Base-by-base conservation (phyloP, 1,140 invertebrate species). In the Conus betulinus region DNA sequence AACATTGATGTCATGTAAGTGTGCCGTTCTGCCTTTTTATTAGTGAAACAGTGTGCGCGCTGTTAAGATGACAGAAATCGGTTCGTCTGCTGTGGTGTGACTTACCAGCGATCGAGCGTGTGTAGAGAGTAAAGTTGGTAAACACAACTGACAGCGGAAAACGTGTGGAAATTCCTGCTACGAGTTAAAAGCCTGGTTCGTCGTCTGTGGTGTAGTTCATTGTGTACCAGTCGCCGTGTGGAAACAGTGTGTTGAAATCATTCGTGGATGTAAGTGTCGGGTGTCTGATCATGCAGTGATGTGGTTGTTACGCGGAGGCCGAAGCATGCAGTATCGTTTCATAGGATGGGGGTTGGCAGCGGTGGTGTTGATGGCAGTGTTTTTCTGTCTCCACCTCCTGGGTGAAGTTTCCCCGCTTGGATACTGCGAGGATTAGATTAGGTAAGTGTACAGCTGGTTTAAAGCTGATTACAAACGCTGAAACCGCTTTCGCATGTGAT, bases 321-420 rank as follows among this genome's bases (percentile, higher is more conserved):
- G 76, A 82, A 84, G 78, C 60, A 87, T 90, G 84, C 83, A 88
- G 79, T 60, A 76, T 25, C 76, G 87, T 55, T 27, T 87, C 79
- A 53, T 85, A 20, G 84, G 76, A n/a, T 71, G 57, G 27, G 60
- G 25, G 23, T 27, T 90, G 82, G 67, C 83, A 7, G 60, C 82
- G 15, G 84, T 88, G 27, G 67, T 63, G 52, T 17, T 90, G 39
- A 63, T 84, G 39, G 89, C 87, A n/a, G 78, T 90, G 13, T 82
- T 90, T 25, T 85, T 88, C 76, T 90, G 89, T 60, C 52, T 90
- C 17, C 89, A 90, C 82, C 84, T 90, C 53, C 74, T 90, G 79
- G 67, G 60, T 3, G 89, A 90, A 88, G 85, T 90, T n/a, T 82
- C 89, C 89, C 15, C 74, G 89, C n/a, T 85, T 90, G 55, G 89